A percentile compares a stretch with the other conserved stretches of the same genome.
Conservation (phyloP, 2,888 invertebrate genomes). For the Sarcophaga rosellei region DNA sequence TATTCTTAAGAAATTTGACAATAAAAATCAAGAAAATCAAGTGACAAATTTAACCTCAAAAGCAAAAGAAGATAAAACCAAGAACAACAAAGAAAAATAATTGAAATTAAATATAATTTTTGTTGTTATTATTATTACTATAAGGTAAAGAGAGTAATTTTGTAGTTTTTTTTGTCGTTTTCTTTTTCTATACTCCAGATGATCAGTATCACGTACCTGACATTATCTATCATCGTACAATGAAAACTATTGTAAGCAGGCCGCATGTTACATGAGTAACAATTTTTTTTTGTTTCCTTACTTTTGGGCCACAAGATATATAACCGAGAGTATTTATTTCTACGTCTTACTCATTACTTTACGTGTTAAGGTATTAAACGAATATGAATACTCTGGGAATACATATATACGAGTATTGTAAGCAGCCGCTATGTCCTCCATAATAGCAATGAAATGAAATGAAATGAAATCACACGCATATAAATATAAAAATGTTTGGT, state of each 20-base stretch:
- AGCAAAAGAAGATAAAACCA: background rate
- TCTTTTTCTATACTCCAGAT: constrained; percentile 14
- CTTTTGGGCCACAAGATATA: background rate
- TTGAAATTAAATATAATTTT: constrained; percentile 14
- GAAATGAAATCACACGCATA: constrained; percentile 34
- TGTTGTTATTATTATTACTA: background rate
- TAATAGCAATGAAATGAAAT: constrained; percentile 7
- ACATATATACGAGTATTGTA: background rate
- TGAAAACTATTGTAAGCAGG: background rate
- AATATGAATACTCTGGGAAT: constrained; percentile 56
- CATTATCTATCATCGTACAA: constrained; percentile 64
- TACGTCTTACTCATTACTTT: constrained; percentile 12
- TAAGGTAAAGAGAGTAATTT: no score
- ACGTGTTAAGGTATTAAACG: constrained; percentile 48
- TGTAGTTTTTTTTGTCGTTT: background rate
- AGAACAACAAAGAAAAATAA: constrained; percentile 6
- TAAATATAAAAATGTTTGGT: constrained; percentile 16
- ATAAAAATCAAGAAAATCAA: background rate
- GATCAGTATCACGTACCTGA: constrained; percentile 65
- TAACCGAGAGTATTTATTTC: background rate
- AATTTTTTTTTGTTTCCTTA: constrained; percentile 4
- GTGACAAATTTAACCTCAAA: constrained; percentile 19
- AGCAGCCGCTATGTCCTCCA: no score
- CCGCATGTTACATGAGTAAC: constrained; percentile 34
- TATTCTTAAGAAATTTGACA: no score